These are phyloP conservation scores for Silurus asotus DNA, from an alignment of 2,113 vertebrate genomes.

Conservation along the genomic window DNA sequence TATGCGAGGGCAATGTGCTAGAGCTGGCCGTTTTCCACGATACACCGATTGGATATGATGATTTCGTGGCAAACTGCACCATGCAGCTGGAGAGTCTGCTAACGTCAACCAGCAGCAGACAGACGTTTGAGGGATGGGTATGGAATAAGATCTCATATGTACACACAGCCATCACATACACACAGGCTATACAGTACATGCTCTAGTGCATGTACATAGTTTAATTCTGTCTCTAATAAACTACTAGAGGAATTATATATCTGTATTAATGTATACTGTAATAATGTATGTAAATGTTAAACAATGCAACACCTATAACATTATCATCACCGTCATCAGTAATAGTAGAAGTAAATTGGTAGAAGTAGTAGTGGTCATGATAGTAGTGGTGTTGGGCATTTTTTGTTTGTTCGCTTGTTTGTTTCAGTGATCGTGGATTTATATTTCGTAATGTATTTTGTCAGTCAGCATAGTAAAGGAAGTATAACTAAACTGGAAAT, in stretches of 20 bases:
- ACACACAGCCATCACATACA: not conserved
- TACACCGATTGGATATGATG: slow-evolving; percentile 92
- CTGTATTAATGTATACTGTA: not conserved
- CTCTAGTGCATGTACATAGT: not conserved
- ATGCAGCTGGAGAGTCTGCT: slow-evolving; percentile 87
- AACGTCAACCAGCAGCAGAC: slow-evolving; percentile 76
- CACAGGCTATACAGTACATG: not conserved
- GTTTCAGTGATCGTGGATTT: not conserved
- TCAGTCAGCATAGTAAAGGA: not conserved
- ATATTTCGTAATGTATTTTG: not conserved
- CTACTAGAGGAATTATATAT: not conserved
- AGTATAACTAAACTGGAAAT: not conserved
- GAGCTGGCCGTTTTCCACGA: slow-evolving; percentile 94
- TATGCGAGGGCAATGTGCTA: slow-evolving; percentile 81
- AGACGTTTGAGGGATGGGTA: slow-evolving; percentile 94
- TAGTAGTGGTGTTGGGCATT: too few relatives aligned
- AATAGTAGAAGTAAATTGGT: not conserved
- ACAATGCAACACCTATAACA: not conserved
- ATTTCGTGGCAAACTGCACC: slow-evolving; percentile 95
- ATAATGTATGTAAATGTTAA: too few relatives aligned
- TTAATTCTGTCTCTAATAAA: not conserved
- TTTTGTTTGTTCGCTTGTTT: not conserved
- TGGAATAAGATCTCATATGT: slow-evolving; percentile 61
- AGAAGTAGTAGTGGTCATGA: not conserved
- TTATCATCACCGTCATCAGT: not conserved